Base-by-base conservation (phyloP, 2,797 vertebrate genomes). In the Artibeus lituratus region DNA sequence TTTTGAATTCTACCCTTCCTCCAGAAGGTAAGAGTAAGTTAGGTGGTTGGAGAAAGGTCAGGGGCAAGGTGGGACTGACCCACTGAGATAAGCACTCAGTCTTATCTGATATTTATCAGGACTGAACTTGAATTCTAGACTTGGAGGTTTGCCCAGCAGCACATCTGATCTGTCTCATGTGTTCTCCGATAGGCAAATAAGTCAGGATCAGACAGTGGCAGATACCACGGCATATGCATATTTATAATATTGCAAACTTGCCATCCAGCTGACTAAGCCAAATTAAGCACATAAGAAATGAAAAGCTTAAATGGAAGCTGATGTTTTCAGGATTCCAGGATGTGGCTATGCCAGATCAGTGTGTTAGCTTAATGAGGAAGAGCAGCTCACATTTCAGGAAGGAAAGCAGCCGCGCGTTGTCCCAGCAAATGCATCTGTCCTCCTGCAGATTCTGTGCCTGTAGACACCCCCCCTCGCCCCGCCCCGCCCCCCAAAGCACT, bases 261-360 rank as follows among this genome's bases (percentile, higher is more conserved):
- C 97, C 96, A 97, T 91, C 93, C 77, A 97, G 96, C 96, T 98
- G 97, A 97, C 95, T 98, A 98, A 98, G 97, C 97, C 98, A 98
- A 98, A 98, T 97, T 97, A 97, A 97, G 98, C 98, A 82, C 97
- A 93, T 92, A 98, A 98, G 97, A 97, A 98, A 95, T 97, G 96
- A 97, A 97, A 98, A 97, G 85, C 97, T 98, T 97, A 97, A 96
- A 88, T 96, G 96, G 96, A 98, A 98, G 92, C 98, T 98, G 98
- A 98, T 98, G 98, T 98, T 98, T 98, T 98, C 96, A 97, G 97
- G 97, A 97, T 98, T 98, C 97, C 96, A 98, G 98, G 97, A 98
- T 96, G 39, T 90, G 86, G 57, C 97, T 98, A 96, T 98, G 98
- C 97, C 97, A 98, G 97, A 98, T 98, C 98, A 97, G 96, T 97